phyloP scores from a whole-genome alignment of 2,113 vertebrate species.

The Malurus melanocephalus region DNA sequence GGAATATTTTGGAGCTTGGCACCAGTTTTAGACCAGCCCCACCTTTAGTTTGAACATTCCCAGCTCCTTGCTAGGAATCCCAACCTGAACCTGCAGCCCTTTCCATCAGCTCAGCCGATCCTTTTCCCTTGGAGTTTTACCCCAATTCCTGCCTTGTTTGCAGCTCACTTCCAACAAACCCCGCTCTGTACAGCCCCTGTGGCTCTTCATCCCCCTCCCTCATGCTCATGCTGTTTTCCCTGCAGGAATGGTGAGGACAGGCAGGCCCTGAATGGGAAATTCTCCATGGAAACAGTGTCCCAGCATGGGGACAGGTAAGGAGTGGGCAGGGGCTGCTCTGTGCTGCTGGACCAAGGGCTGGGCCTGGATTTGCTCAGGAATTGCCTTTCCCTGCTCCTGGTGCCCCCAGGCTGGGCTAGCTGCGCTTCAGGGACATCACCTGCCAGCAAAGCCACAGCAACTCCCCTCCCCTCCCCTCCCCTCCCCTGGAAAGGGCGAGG shows the following conservation, averaged over 20 bases:
- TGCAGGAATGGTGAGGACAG: constrained; percentile 20
- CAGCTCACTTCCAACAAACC: background rate
- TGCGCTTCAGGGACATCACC: background rate
- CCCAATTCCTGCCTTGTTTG: accelerated
- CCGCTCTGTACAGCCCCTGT: background rate
- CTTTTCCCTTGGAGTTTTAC: background rate
- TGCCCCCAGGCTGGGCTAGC: background rate
- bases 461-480: background rate
- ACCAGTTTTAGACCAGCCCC: background rate
- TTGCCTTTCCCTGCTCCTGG: background rate
- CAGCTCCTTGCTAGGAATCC: background rate
- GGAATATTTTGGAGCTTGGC: background rate
- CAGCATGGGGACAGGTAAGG: background rate
- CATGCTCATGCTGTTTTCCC: background rate
- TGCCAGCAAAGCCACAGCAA: background rate
- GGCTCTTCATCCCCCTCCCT: background rate
- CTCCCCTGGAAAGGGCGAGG: background rate
- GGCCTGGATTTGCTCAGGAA: background rate
- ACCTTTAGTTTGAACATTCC: background rate
- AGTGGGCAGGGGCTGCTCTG: background rate
- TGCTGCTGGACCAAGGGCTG: background rate
- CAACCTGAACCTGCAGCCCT: background rate
- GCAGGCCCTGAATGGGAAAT: background rate
- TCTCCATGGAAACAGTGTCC: background rate
- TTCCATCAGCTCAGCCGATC: background rate